phyloP scores from a whole-genome alignment of 1,140 invertebrate genomes.

The Zaprionus camerounensis region DNA sequence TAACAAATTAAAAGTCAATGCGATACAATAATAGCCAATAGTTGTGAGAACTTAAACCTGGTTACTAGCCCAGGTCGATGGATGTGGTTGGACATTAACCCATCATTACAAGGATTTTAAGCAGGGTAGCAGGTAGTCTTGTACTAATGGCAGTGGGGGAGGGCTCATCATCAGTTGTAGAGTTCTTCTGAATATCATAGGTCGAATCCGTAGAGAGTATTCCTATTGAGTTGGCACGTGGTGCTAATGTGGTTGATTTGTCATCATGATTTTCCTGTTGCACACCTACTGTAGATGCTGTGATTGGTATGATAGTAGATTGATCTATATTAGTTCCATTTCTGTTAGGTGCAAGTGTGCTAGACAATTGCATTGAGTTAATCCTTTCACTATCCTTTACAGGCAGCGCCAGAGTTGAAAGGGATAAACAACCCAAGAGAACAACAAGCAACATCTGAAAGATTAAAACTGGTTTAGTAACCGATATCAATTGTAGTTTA shows the following conservation, averaged over 20 bases:
- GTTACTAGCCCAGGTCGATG: neutral
- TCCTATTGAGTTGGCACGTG: neutral
- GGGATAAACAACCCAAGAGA: neutral
- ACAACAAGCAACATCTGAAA: conserved; percentile 21
- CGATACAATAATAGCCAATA: neutral
- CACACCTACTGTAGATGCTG: neutral
- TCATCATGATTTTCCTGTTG: neutral
- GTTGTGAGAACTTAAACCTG: neutral
- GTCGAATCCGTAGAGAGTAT: too few relatives aligned
- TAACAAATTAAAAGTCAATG: neutral
- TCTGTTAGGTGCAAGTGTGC: neutral
- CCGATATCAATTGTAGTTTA: neutral
- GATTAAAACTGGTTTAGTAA: neutral
- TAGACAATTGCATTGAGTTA: neutral
- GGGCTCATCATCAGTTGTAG: neutral
- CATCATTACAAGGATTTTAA: conserved; percentile 36
- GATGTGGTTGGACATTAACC: conserved; percentile 20
- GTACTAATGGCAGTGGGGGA: conserved; percentile 4
- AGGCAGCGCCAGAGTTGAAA: neutral
- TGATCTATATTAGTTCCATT: neutral
- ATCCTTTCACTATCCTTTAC: neutral
- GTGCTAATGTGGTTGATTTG: neutral
- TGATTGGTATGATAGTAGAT: neutral
- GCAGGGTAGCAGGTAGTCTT: conserved; percentile 32
- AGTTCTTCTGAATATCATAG: neutral